Conservation (phyloP, 2,113 vertebrate genomes). For the Pelvicachromis taeniatus region DNA sequence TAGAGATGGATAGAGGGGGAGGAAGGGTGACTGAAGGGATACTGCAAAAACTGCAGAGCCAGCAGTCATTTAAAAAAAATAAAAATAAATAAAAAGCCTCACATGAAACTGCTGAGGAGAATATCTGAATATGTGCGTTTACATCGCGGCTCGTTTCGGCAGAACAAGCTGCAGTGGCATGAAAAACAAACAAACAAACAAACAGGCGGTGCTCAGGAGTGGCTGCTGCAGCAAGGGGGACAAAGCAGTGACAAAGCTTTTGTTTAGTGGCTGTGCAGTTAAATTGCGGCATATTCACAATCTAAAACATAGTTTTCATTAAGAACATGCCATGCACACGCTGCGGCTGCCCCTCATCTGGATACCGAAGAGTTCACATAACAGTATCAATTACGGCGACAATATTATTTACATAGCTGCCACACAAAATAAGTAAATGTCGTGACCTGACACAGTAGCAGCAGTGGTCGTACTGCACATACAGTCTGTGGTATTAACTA, state of each 20-base stretch:
- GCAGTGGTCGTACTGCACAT: neutral
- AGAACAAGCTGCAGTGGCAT: neutral
- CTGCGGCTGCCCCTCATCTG: neutral
- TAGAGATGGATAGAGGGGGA: neutral
- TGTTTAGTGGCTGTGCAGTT: neutral
- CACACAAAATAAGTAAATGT: neutral
- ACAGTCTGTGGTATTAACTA: neutral
- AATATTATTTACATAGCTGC: neutral
- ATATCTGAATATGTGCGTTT: neutral
- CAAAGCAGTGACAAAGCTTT: slow-evolving; percentile 21
- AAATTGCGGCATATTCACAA: neutral
- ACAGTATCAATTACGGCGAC: neutral
- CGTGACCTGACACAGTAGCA: neutral
- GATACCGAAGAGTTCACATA: neutral
- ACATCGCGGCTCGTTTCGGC: neutral
- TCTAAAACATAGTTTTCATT: neutral
- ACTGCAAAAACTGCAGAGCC: slow-evolving; percentile 14
- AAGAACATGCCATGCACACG: neutral
- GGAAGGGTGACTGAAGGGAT: neutral
- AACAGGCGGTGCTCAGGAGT: neutral
- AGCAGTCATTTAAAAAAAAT: neutral
- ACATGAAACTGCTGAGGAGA: neutral
- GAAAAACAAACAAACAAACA: neutral
- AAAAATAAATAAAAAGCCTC: neutral
- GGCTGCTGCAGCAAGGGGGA: neutral